Percentiles rank a stretch among this genome's conserved stretches.
These are phyloP conservation scores for Danionella dracula DNA, from an alignment of 2,797 vertebrate genomes.

Conservation along the genomic window DNA sequence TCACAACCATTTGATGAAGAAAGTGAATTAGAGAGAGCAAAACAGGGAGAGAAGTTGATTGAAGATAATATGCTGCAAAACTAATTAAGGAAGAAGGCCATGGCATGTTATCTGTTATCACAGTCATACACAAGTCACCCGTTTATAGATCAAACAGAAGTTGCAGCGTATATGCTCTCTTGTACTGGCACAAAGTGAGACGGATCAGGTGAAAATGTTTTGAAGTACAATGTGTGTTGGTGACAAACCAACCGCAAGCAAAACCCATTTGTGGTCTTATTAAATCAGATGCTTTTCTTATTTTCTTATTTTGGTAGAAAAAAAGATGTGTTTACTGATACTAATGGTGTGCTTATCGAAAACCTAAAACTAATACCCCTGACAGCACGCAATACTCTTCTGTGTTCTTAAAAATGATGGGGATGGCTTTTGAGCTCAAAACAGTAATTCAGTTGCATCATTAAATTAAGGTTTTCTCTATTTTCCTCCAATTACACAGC, in stretches of 20 bases:
- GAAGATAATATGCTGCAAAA: slow-evolving; percentile 19
- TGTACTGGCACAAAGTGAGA: not conserved
- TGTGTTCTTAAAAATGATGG: no score
- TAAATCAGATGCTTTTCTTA: slow-evolving; percentile 19
- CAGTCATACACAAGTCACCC: slow-evolving; percentile 11
- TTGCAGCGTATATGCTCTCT: slow-evolving; percentile 20
- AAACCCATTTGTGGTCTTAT: slow-evolving; percentile 9
- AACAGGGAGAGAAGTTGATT: not conserved
- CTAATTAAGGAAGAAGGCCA: slow-evolving; percentile 19
- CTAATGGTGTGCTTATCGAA: no score
- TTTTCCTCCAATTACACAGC: no score
- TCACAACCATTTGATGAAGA: not conserved
- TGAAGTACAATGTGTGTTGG: slow-evolving; percentile 8
- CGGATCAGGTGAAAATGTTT: slow-evolving; percentile 12
- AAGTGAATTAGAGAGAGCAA: not conserved
- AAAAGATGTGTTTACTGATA: no score
- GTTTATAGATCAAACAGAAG: slow-evolving; percentile 44
- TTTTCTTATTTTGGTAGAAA: no score
- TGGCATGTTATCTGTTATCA: slow-evolving; percentile 14
- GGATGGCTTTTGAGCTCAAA: no score
- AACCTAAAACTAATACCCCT: no score
- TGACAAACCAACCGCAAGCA: slow-evolving; percentile 15
- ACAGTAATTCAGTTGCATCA: no score
- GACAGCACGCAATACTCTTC: no score
- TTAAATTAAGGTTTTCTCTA: no score